Evolutionary conservation across 2,888 invertebrate genomes (phyloP).

Genomic region (Horisme vitalbata): DNA sequence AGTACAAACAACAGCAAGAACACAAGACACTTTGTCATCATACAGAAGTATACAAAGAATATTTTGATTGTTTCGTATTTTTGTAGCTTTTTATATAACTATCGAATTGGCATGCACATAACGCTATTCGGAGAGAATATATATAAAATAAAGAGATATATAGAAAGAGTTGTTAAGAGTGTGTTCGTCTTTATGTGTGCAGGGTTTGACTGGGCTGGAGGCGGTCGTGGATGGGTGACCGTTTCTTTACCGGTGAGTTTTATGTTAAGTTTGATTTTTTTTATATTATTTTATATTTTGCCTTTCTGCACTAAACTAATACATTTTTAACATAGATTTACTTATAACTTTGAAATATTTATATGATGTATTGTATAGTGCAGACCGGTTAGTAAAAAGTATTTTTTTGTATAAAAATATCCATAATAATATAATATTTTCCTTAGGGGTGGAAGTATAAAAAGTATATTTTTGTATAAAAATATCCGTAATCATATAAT

Average conservation of each 20-base stretch:
- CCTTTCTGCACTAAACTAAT: too few species aligned
- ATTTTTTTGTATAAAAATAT: too few species aligned
- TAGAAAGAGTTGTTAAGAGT: constrained; percentile 68
- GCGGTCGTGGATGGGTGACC: constrained; percentile 33
- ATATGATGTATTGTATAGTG: too few species aligned
- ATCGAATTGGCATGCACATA: constrained; percentile 77
- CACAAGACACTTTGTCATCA: constrained; percentile 41
- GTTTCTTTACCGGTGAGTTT: constrained; percentile 30
- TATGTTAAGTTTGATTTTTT: constrained; percentile 6
- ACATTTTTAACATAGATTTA: too few species aligned
- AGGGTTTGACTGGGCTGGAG: constrained; percentile 64
- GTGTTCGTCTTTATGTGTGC: constrained; percentile 83
- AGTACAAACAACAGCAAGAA: constrained; percentile 42
- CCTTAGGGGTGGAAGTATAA: too few species aligned
- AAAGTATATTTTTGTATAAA: too few species aligned
- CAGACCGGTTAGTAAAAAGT: too few species aligned
- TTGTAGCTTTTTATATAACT: constrained; percentile 66
- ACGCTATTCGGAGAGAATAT: constrained; percentile 59
- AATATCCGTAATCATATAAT: too few species aligned
- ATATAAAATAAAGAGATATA: constrained; percentile 38
- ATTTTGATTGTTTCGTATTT: constrained; percentile 58
- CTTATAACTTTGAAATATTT: too few species aligned
- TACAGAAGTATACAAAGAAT: constrained; percentile 43
- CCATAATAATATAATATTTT: too few species aligned
- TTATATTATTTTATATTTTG: not conserved